Conservation (phyloP, 2,888 invertebrate genomes). For the Stegophylla sp. region DNA sequence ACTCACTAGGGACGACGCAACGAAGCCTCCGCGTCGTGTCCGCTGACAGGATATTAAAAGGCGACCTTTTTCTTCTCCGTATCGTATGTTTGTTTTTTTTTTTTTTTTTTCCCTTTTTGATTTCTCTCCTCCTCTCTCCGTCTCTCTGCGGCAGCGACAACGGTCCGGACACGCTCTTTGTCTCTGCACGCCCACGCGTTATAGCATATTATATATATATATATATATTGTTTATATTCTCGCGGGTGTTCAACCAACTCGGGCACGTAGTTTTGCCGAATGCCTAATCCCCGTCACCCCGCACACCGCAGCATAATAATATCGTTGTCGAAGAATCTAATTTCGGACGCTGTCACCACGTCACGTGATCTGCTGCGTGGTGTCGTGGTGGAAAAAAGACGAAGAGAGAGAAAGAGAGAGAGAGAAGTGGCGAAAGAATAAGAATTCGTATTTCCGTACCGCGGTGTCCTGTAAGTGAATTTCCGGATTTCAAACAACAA, state of each 20-base stretch:
- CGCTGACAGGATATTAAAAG: constrained; percentile 57
- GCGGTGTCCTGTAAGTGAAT: constrained; percentile 39
- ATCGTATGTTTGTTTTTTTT: constrained; percentile 26
- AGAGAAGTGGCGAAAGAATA: constrained; percentile 44
- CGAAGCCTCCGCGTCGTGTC: neutral
- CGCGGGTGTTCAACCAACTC: constrained; percentile 56
- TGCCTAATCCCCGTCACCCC: neutral
- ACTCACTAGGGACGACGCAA: constrained; percentile 40
- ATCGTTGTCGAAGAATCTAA: constrained; percentile 54
- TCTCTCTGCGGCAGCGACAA: neutral
- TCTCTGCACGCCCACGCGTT: constrained; percentile 28
- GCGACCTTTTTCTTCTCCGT: constrained; percentile 51
- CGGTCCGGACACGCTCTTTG: neutral
- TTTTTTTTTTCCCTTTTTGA: constrained; percentile 36
- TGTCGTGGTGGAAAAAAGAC: constrained; percentile 13
- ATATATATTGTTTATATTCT: constrained; percentile 40
- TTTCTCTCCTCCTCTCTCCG: neutral
- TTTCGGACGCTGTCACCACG: constrained; percentile 24
- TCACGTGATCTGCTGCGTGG: too few relatives aligned
- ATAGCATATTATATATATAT: neutral
- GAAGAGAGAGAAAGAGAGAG: constrained; percentile 30
- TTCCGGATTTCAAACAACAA: constrained; percentile 40
- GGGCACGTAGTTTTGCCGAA: constrained; percentile 47
- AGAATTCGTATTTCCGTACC: constrained; percentile 46
- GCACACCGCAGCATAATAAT: constrained; percentile 33